Evolutionary conservation across 1,140 invertebrate genomes (phyloP).

Genomic region (Cardiocondyla obscurior): DNA sequence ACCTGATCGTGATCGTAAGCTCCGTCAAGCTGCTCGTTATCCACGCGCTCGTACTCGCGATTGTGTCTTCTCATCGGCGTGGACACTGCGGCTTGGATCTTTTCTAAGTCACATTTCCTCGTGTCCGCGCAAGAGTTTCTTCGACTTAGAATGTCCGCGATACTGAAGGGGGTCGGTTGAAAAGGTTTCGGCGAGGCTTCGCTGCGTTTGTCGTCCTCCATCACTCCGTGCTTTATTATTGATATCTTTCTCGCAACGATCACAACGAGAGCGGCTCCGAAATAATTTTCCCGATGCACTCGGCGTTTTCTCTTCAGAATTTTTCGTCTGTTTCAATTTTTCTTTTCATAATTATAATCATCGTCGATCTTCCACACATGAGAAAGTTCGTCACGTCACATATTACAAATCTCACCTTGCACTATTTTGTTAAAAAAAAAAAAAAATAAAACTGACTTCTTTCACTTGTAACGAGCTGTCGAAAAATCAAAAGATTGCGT

Average conservation of each 20-base stretch:
- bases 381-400: constrained; percentile 28
- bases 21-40: constrained; percentile 39
- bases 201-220: constrained; percentile 69
- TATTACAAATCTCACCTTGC: not conserved
- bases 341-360: not conserved
- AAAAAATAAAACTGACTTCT: not conserved
- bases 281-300: not conserved
- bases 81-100: constrained; percentile 8
- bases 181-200: constrained; percentile 76
- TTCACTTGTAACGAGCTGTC: not conserved
- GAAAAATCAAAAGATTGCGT: not conserved
- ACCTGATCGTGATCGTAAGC: constrained; percentile 44
- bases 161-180: constrained; percentile 82
- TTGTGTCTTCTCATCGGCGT: constrained; percentile 49
- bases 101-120: constrained; percentile 67
- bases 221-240: constrained; percentile 17
- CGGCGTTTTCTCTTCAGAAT: not conserved
- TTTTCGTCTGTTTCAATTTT: not conserved
- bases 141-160: constrained; percentile 81
- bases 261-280: not conserved
- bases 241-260: not conserved
- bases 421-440: too few species aligned
- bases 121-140: constrained; percentile 68
- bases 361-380: not conserved
- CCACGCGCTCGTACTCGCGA: constrained; percentile 52